Percentiles rank a stretch among this genome's conserved stretches.
Evolutionary conservation across 2,113 vertebrate species (phyloP).

Genomic region (Bubo bubo): DNA sequence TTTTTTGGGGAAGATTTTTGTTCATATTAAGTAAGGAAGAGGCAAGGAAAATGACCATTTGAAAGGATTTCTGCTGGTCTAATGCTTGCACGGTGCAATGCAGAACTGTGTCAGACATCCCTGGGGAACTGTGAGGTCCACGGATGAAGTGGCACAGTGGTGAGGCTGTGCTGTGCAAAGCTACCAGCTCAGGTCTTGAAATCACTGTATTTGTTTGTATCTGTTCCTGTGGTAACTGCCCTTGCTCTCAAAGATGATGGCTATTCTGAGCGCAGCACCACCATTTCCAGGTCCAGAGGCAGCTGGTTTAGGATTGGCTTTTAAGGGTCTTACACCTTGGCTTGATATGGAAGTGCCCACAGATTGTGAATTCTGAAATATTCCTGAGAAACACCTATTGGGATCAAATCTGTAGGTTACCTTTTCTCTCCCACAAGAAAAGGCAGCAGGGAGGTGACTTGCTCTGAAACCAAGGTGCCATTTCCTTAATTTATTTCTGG

Average conservation of each 20-base stretch:
- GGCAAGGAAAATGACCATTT: neutral
- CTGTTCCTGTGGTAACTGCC: neutral
- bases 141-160: neutral
- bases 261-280: neutral
- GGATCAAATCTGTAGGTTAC: neutral
- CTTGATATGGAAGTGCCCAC: neutral
- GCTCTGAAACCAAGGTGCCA: neutral
- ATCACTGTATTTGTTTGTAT: neutral
- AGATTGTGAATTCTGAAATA: neutral
- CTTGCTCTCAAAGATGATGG: neutral
- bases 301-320: neutral
- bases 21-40: neutral
- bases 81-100: neutral
- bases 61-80: neutral
- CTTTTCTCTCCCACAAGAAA: neutral
- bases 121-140: neutral
- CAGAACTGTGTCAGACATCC: neutral
- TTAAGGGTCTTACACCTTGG: neutral
- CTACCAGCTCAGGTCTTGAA: neutral
- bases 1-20: neutral
- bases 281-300: neutral
- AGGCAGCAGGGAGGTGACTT: neutral
- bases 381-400: neutral
- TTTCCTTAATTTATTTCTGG: neutral
- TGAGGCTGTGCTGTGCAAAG: neutral